These are phyloP conservation scores for Calyptommatus sinebrachiatus DNA, from an alignment of 2,113 vertebrate genomes.

Conservation along the genomic window DNA sequence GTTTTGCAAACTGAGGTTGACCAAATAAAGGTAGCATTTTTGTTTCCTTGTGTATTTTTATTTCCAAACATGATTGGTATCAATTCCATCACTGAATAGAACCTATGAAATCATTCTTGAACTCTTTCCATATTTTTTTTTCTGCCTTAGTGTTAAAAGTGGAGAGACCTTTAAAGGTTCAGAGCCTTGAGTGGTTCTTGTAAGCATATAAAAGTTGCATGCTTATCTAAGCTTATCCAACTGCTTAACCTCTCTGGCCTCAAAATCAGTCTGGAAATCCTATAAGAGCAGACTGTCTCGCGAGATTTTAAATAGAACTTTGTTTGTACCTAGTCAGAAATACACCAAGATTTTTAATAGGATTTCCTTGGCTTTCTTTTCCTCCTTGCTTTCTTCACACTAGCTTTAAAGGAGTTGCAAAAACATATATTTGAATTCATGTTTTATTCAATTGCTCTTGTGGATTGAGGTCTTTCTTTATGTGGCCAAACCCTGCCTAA, in stretches of 20 bases:
- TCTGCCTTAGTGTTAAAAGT: accelerated
- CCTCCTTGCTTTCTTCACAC: not conserved
- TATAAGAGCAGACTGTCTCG: constrained; percentile 42
- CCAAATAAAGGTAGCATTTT: constrained; percentile 2
- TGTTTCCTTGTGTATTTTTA: not conserved
- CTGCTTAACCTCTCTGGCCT: constrained; percentile 57
- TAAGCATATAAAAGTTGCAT: constrained; percentile 39
- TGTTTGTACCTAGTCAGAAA: constrained; percentile 45
- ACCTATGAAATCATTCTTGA: not conserved
- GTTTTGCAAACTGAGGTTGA: not conserved
- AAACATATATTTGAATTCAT: constrained; percentile 9
- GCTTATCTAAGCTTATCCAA: constrained; percentile 55
- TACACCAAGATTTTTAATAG: constrained; percentile 34
- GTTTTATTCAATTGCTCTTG: not conserved
- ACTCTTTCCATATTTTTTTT: constrained; percentile 1
- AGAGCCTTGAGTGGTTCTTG: constrained; percentile 28
- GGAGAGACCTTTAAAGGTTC: constrained; percentile 24
- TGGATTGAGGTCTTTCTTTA: not conserved
- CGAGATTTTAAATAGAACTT: constrained; percentile 52
- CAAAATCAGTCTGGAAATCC: constrained; percentile 39
- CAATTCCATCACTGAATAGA: not conserved
- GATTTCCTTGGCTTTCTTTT: constrained; percentile 35
- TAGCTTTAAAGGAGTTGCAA: not conserved
- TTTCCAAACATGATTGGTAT: not conserved
- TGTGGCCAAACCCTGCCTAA: not conserved